These are phyloP conservation scores for Phrynocephalus guinanensis DNA, from an alignment of 2,797 vertebrate species.

Conservation along the genomic window DNA sequence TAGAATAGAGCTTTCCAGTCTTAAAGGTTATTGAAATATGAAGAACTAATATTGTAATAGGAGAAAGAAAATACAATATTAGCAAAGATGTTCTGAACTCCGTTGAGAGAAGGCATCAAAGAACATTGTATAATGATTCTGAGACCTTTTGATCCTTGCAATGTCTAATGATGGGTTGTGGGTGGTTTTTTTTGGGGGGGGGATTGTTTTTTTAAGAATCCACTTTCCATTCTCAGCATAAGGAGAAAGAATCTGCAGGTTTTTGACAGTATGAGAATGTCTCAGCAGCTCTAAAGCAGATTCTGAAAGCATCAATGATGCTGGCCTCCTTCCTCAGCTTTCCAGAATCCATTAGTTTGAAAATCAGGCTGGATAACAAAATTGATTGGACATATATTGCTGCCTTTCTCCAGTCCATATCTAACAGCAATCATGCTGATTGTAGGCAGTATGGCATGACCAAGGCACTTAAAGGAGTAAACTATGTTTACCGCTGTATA, in stretches of 20 bases:
- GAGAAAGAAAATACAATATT: neutral
- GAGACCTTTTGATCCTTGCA: neutral
- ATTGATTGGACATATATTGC: neutral
- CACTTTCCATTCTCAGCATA: neutral
- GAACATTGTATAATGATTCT: neutral
- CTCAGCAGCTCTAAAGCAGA: neutral
- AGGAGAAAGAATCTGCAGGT: neutral
- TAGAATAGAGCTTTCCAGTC: no score
- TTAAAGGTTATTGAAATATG: neutral
- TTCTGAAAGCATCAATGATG: neutral
- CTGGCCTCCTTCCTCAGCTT: neutral
- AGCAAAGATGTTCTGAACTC: neutral
- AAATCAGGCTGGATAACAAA: neutral
- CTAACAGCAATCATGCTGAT: slow-evolving; percentile 20
- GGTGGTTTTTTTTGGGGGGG: no score
- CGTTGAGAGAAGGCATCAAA: neutral
- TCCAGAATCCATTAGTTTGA: slow-evolving; percentile 1
- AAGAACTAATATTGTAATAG: neutral
- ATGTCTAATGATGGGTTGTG: neutral
- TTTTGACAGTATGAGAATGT: slow-evolving; percentile 12
- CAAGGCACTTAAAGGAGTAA: slow-evolving; percentile 6
- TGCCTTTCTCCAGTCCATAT: neutral
- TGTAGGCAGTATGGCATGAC: neutral
- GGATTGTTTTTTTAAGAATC: neutral
- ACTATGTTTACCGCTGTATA: neutral